Evolutionary conservation across 2,888 invertebrate genomes (phyloP), one percentile per base, ranked within the genome.

Genomic region (Lasioglossum vierecki): DNA sequence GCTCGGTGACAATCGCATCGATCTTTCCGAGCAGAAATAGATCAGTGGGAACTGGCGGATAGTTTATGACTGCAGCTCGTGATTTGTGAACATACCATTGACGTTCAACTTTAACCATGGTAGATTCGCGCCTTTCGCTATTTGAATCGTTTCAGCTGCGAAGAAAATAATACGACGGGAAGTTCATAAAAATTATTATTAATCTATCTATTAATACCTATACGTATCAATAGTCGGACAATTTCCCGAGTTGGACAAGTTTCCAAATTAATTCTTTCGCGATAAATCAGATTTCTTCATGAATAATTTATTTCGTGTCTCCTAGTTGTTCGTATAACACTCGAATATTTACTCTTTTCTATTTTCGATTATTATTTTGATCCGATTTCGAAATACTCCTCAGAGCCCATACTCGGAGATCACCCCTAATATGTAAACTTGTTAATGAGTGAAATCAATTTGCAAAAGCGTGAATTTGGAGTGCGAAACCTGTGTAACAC

Each of bases 21-120:
- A 81, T 79, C 71, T 46, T 44, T 60, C 26, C 26, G 35, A 11
- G 13, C 53, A n/a, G 79, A 78, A 72, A 80, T 78, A 57, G 53
- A 44, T 70, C 53, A 0, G 53, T 13, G 26, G n/a, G 35, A 75
- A 60, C 46, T 74, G 11, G n/a, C 35, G 18, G 44, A 46, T 35
- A 22, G 35, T 60, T 15, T 76, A 63, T 0, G 35, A 22, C 35
- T 1, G n/a, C 22, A 70, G 41, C 11, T 68, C 30, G 41, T 70
- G 53, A 15, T 68, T 39, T 39, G 9, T 68, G 22, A 11, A 68
- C 18, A 22, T 68, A 13, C 15, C 30, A 35, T 66, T 13, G 4
- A 11, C 3, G 15, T 66, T 66, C 0, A 35, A 18, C 35, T 9
- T 66, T 18, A 1, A 15, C 5, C 1, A 35, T 49, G 18, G 2